Conservation (phyloP, 1,140 invertebrate genomes). For the Helicorthomorpha holstii region DNA sequence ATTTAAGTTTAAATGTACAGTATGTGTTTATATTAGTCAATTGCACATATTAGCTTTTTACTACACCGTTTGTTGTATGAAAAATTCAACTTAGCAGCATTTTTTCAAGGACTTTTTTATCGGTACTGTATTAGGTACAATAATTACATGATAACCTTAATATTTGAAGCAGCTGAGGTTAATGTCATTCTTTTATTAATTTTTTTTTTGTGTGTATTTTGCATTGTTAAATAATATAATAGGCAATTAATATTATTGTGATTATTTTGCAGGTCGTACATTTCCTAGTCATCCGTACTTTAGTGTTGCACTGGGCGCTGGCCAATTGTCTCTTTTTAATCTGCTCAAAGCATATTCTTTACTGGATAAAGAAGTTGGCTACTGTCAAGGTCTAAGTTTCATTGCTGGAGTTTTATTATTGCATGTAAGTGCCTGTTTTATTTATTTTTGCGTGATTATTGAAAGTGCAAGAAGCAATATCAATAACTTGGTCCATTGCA, state of each 20-base stretch:
- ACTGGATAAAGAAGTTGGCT: constrained; percentile 81
- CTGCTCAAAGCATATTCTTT: constrained; percentile 89
- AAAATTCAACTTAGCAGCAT: no score
- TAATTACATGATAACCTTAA: no score
- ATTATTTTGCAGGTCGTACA: constrained; percentile 49
- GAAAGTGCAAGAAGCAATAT: background rate
- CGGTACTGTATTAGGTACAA: no score
- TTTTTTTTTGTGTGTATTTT: constrained; percentile 4
- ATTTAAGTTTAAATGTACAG: no score
- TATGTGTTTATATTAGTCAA: no score
- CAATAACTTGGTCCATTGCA: background rate
- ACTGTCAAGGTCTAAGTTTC: constrained; percentile 90
- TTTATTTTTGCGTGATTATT: no score
- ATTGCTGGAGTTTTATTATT: constrained; percentile 80
- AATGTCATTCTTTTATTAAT: background rate
- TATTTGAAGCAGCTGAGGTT: background rate
- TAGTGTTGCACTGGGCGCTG: constrained; percentile 63
- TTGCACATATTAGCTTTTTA: no score
- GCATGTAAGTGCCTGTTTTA: constrained; percentile 59
- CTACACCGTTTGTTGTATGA: no score
- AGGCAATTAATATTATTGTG: no score
- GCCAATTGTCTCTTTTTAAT: constrained; percentile 85
- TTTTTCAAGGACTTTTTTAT: no score
- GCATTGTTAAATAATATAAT: no score
- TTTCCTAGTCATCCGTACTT: constrained; percentile 90